Conservation (phyloP, 2,888 invertebrate genomes). For the Exephanes ischioxanthus region DNA sequence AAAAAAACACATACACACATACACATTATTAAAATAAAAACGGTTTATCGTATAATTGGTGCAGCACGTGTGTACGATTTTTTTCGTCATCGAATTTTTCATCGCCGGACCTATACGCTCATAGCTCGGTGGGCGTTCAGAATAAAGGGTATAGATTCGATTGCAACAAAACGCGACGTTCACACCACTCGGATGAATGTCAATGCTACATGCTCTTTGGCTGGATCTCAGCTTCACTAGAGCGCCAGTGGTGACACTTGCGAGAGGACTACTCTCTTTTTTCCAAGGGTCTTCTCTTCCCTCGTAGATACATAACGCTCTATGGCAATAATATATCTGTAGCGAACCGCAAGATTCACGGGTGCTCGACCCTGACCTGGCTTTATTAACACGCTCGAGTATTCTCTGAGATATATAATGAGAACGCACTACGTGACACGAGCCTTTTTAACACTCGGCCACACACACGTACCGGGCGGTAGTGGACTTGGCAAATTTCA, state of each 20-base stretch:
- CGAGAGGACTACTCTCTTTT: background rate
- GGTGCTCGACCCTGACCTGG: conserved; percentile 66
- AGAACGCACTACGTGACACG: conserved; percentile 46
- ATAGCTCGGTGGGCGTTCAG: background rate
- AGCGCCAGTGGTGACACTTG: background rate
- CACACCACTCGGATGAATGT: conserved; percentile 32
- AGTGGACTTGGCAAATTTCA: background rate
- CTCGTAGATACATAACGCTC: conserved; percentile 8
- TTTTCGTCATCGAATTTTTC: conserved; percentile 13
- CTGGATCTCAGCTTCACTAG: background rate
- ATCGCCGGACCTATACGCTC: background rate
- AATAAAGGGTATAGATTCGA: conserved; percentile 27
- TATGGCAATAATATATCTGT: conserved; percentile 3
- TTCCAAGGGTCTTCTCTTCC: conserved; percentile 15
- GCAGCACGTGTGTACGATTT: conserved; percentile 39
- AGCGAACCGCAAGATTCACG: conserved; percentile 41
- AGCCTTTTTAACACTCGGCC: conserved; percentile 23
- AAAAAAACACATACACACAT: conserved; percentile 72
- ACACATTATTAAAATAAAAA: conserved; percentile 81
- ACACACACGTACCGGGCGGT: background rate
- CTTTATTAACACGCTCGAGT: conserved; percentile 53
- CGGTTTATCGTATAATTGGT: conserved; percentile 75
- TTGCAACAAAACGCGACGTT: background rate
- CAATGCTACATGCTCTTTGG: conserved; percentile 20
- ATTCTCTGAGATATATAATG: conserved; percentile 55